phyloP scores from a whole-genome alignment of 2,797 vertebrate genomes.

The Micrastur ruficollis region DNA sequence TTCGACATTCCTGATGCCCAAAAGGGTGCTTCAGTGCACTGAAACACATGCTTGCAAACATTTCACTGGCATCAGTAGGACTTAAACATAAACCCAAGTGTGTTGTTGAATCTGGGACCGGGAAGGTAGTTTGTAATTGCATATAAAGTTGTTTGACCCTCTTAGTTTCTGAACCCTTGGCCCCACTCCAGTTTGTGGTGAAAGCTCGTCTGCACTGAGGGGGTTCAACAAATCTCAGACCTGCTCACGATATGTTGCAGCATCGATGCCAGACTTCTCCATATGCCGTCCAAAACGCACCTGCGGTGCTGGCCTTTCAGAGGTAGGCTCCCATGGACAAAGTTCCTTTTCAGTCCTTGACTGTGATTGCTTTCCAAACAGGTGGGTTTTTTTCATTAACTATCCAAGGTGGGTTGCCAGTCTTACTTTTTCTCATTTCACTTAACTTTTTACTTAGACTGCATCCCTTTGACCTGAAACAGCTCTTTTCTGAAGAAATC shows the following conservation, averaged over 20 bases:
- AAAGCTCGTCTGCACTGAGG: neutral
- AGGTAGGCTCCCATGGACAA: neutral
- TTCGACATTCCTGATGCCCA: neutral
- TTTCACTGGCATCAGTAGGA: neutral
- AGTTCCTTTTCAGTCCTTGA: neutral
- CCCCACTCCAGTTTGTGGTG: neutral
- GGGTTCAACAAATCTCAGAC: neutral
- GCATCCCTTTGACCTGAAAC: neutral
- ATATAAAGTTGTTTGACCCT: neutral
- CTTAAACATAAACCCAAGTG: neutral
- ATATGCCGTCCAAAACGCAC: neutral
- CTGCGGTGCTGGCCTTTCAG: neutral
- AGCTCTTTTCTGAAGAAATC: slow-evolving; percentile 15
- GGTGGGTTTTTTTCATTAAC: neutral
- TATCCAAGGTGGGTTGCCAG: neutral
- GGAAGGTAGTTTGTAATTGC: neutral
- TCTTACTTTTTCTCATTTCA: neutral
- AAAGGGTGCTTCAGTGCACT: neutral
- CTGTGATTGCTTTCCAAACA: neutral
- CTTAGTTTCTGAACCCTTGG: neutral
- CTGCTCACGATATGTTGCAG: neutral
- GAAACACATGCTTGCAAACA: neutral
- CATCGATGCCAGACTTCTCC: neutral
- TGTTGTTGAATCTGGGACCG: neutral
- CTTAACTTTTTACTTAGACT: neutral